Evolutionary conservation across 2,888 invertebrate species (phyloP).

Genomic region (Brachyptera putata): DNA sequence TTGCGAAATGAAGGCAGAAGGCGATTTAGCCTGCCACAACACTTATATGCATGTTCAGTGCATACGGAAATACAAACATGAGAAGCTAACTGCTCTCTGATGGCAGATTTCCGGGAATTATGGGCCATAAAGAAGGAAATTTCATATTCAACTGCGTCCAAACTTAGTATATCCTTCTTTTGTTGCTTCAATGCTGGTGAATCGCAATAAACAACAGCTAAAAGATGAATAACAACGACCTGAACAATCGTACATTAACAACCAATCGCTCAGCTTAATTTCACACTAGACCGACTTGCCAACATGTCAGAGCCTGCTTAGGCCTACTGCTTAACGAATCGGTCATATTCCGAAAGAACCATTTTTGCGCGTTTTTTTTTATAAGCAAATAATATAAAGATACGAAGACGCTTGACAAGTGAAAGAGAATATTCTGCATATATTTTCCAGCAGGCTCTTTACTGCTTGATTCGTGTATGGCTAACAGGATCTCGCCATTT

Average conservation of each 20-base stretch:
- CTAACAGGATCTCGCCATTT: constrained; percentile 29
- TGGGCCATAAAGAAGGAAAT: constrained; percentile 32
- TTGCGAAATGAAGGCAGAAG: neutral
- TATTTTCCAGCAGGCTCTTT: constrained; percentile 25
- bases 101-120: constrained; percentile 34
- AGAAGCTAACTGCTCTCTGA: constrained; percentile 32
- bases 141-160: constrained; percentile 29
- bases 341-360: constrained; percentile 4
- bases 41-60: constrained; percentile 29
- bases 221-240: neutral
- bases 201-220: neutral
- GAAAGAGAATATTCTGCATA: constrained; percentile 26
- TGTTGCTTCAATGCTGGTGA: neutral
- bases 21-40: constrained; percentile 7
- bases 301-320: too few species aligned
- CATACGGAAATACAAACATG: constrained; percentile 31
- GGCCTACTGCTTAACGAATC: constrained; percentile 8
- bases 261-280: too few species aligned
- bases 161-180: neutral
- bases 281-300: too few species aligned
- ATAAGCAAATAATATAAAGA: constrained; percentile 2
- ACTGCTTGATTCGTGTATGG: constrained; percentile 29
- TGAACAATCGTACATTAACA: too few species aligned
- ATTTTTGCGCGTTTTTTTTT: neutral
- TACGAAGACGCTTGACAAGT: constrained; percentile 8